A percentile compares a stretch with the other conserved stretches of the same genome.
phyloP scores from a whole-genome alignment of 2,888 invertebrate genomes.

The Melieria omissa region DNA sequence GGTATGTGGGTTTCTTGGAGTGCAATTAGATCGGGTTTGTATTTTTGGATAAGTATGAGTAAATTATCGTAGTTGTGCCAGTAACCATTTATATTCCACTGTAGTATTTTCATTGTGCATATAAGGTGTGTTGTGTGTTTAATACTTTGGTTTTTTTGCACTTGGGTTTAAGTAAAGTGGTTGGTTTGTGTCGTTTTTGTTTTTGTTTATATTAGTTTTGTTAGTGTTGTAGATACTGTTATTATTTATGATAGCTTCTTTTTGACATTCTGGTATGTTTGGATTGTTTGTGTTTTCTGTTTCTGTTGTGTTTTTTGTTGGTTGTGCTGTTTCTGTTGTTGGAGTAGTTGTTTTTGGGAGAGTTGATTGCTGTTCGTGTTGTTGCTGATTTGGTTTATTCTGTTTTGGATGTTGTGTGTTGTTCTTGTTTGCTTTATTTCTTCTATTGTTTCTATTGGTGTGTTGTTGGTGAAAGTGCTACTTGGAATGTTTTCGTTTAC shows the following conservation, averaged over 20 bases:
- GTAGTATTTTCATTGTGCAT: constrained; percentile 3
- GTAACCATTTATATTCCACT: constrained; percentile 22
- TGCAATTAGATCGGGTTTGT: constrained; percentile 6
- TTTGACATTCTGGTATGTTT: no score
- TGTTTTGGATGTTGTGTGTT: background rate
- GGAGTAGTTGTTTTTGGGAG: background rate
- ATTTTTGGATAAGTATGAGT: constrained; percentile 10
- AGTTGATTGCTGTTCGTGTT: background rate
- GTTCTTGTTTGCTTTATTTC: constrained; percentile 9
- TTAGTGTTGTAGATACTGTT: no score
- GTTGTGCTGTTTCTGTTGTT: no score
- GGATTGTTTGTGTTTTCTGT: no score
- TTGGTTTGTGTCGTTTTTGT: no score
- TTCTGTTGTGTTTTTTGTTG: no score
- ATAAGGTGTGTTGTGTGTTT: background rate
- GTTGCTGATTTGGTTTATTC: constrained; percentile 5
- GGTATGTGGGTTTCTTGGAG: constrained; percentile 18
- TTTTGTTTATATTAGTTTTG: no score
- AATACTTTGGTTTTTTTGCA: background rate
- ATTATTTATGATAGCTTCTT: no score
- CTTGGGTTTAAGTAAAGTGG: no score
- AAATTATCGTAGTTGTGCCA: background rate
- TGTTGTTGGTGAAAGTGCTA: constrained; percentile 11
- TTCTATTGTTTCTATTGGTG: constrained; percentile 11
- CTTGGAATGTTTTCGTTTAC: constrained; percentile 5